These are phyloP conservation scores for Greenwoodochromis staneri DNA, from an alignment of 2,113 vertebrate genomes.

Conservation along the genomic window DNA sequence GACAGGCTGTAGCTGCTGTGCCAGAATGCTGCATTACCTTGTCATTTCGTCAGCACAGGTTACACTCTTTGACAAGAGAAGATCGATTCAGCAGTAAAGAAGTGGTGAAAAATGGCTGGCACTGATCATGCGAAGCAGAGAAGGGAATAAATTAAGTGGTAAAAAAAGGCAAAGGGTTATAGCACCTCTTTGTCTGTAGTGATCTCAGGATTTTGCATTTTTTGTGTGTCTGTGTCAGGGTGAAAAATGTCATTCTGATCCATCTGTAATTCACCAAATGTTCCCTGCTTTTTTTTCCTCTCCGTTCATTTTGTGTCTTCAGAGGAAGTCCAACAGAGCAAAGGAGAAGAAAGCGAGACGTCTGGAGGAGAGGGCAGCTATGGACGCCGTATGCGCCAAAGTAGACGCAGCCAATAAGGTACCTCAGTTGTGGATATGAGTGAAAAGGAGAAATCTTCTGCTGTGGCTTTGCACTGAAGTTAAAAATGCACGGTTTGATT, in stretches of 20 bases:
- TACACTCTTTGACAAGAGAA: not conserved
- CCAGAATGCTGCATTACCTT: not conserved
- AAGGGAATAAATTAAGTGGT: not conserved
- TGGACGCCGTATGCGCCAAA: constrained; percentile 89
- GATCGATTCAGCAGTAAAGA: not conserved
- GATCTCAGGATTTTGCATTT: not conserved
- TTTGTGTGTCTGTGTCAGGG: not conserved
- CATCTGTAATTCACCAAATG: not conserved
- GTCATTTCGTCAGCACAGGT: not conserved
- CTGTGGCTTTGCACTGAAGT: not conserved
- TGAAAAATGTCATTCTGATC: not conserved
- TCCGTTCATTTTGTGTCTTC: not conserved
- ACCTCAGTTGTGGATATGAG: not conserved
- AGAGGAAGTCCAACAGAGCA: constrained; percentile 89
- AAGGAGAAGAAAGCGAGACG: constrained; percentile 94
- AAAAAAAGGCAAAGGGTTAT: not conserved
- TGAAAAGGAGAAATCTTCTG: not conserved
- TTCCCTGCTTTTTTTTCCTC: not conserved
- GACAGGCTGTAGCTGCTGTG: not conserved
- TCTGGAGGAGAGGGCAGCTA: constrained; percentile 86
- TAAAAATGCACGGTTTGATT: accelerated
- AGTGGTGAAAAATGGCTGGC: not conserved
- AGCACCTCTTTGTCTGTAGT: not conserved
- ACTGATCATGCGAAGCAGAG: not conserved
- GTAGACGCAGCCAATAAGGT: constrained; percentile 94